Evolutionary conservation across 2,888 invertebrate genomes (phyloP), one percentile per base, ranked within the genome.

Genomic region (Mythimna vitellina): DNA sequence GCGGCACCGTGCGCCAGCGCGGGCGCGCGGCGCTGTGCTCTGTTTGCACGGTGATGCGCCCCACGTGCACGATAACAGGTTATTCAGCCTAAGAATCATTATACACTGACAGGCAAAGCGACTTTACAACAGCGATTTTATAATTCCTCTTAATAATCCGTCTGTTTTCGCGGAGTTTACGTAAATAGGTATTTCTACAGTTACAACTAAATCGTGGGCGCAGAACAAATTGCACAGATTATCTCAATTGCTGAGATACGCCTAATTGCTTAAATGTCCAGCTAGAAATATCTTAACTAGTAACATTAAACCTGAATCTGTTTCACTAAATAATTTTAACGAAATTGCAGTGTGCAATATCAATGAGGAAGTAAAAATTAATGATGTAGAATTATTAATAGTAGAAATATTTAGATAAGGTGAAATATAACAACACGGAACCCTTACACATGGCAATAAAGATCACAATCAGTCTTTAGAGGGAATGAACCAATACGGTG

Each of bases 61-160:
- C 90, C 93, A 93, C 92, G 93, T 94, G 94, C 87, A 91, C 87
- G 92, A 93, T 93, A 94, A 94, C 93, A 94, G 94, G 93, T 94
- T 93, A 90, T 92, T 92, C 91, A 87, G 91, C 90, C 89, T 89
- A 86, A 90, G 80, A 74, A 72, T 68, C 65, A 57, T 66, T 64
- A 53, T 66, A 73, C 65, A 66, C 73, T 88, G 80, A 78, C 61
- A 62, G 73, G 78, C 80, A 65, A 57, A 80, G 84, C 84, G 84
- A 54, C 62, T 67, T 54, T 32, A 38, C 20, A 20, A 56, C 29
- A 51, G 66, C 62, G 49, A n/a, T 62, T 80, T 66, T 42, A 60
- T 63, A 29, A 35, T 49, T 49, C 49, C 14, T 38, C 14, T 14
- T 46, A 38, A 20, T 51, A 32, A 49, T 80, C 29, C 6, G 14